Percentiles rank a stretch among this genome's conserved stretches.
phyloP scores from a whole-genome alignment of 2,888 invertebrate genomes.

The Latheticus oryzae region DNA sequence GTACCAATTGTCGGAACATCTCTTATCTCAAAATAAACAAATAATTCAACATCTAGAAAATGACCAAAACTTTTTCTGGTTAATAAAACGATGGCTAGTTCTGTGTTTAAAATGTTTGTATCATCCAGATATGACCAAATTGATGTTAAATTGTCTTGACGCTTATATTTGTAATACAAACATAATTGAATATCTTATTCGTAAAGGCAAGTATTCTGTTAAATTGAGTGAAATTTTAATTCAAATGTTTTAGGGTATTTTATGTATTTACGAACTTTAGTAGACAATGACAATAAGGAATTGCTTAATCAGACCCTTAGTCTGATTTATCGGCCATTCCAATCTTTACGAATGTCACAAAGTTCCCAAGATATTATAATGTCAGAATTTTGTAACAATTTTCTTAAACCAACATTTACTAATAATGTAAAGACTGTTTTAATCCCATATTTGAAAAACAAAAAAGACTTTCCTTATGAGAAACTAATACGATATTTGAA shows the following conservation, averaged over 20 bases:
- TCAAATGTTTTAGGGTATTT: conserved; percentile 74
- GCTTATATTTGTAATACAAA: conserved; percentile 72
- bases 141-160: conserved; percentile 83
- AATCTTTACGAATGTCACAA: conserved; percentile 67
- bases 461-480: conserved; percentile 66
- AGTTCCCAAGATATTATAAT: conserved; percentile 68
- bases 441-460: conserved; percentile 74
- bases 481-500: conserved; percentile 64
- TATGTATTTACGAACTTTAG: conserved; percentile 74
- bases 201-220: conserved; percentile 66
- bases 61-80: conserved; percentile 65
- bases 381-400: conserved; percentile 73
- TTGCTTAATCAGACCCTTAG: conserved; percentile 74
- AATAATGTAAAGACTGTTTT: conserved; percentile 77
- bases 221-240: neutral
- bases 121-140: conserved; percentile 67
- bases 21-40: conserved; percentile 63
- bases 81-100: conserved; percentile 60
- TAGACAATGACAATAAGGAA: conserved; percentile 77
- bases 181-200: conserved; percentile 70
- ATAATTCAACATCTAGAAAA: conserved; percentile 58
- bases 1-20: conserved; percentile 64
- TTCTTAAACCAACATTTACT: conserved; percentile 75
- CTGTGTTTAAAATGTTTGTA: conserved; percentile 58
- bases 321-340: conserved; percentile 81